These are phyloP conservation scores for Somateria mollissima DNA, from an alignment of 2,797 vertebrate species.

Conservation along the genomic window DNA sequence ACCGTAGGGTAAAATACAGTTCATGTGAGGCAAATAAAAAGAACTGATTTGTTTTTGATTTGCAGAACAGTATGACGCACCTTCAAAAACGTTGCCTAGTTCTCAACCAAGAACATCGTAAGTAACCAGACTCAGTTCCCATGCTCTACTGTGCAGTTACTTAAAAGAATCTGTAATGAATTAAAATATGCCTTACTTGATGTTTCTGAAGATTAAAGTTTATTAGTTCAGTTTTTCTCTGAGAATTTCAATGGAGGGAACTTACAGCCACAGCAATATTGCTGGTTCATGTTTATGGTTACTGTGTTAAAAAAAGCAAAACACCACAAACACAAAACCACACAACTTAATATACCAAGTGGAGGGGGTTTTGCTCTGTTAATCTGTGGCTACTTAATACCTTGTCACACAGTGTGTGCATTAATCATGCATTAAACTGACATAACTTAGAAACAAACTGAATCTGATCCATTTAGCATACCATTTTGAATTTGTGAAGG, in stretches of 20 bases:
- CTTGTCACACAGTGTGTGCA: background rate
- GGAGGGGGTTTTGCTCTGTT: background rate
- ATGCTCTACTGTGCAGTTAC: background rate
- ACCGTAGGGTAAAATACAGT: background rate
- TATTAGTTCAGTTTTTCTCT: background rate
- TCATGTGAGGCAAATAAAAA: background rate
- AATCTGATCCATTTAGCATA: background rate
- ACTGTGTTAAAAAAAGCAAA: background rate
- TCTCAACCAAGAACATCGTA: conserved; percentile 82
- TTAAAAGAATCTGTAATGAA: background rate
- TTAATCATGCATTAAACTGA: background rate
- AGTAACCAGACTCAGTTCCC: conserved; percentile 75
- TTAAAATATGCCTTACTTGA: background rate
- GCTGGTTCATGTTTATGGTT: background rate
- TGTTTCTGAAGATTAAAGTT: background rate
- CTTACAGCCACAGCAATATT: background rate
- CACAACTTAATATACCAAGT: background rate
- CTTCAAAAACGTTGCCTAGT: conserved; percentile 73
- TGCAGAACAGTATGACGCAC: conserved; percentile 79
- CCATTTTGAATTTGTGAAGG: background rate
- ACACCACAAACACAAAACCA: fast-evolving
- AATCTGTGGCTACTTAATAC: background rate
- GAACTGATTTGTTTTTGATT: conserved; percentile 17
- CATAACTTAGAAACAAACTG: background rate
- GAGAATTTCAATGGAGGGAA: background rate